A percentile compares a stretch with the other conserved stretches of the same genome.
These are phyloP conservation scores for Brachionus koreanus DNA, from an alignment of 1,140 invertebrate genomes.

Conservation along the genomic window DNA sequence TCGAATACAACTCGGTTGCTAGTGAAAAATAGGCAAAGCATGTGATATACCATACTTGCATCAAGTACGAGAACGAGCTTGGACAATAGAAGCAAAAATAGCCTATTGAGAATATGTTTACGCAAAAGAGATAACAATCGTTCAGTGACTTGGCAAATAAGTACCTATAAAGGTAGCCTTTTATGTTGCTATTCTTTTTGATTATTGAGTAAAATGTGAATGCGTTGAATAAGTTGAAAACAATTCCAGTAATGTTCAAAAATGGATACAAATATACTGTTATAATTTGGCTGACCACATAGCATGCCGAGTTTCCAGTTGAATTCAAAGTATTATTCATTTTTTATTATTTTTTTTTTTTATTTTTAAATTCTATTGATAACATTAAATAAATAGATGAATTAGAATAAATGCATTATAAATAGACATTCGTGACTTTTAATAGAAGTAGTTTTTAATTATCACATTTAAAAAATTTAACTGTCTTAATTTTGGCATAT, in stretches of 20 bases:
- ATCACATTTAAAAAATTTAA: background rate
- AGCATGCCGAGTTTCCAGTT: background rate
- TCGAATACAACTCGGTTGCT: conserved; percentile 4
- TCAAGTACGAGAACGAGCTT: background rate
- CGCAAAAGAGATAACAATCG: background rate
- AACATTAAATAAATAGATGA: background rate
- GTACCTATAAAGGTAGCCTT: background rate
- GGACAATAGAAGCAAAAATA: conserved; percentile 14
- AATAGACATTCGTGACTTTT: background rate
- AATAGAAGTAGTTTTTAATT: background rate
- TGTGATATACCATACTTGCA: conserved; percentile 2
- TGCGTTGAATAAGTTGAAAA: background rate
- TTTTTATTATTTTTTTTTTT: background rate
- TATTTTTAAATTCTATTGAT: background rate
- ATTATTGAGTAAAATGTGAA: conserved; percentile 26
- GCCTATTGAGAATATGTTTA: background rate
- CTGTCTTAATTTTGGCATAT: background rate
- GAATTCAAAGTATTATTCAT: background rate
- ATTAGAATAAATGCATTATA: background rate
- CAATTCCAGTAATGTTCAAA: background rate
- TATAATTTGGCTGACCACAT: background rate
- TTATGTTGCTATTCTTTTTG: background rate
- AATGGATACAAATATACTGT: background rate
- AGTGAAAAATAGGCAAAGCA: conserved; percentile 15
- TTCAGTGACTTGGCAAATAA: background rate